Base-by-base conservation (phyloP, 2,888 invertebrate genomes). In the Trachelus iudaicus region DNA sequence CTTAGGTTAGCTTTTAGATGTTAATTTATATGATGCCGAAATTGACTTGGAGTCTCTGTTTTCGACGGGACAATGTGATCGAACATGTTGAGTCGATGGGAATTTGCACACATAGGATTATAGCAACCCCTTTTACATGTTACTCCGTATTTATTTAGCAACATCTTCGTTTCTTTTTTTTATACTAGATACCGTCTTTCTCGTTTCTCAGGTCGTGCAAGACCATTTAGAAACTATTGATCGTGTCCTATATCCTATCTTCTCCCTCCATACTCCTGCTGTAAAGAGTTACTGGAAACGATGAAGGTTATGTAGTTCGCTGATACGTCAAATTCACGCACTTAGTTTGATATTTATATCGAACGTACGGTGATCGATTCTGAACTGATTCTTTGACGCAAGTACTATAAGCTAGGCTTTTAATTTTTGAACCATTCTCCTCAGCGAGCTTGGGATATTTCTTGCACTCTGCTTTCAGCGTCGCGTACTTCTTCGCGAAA, bases 1-100 rank as follows among this genome's bases (percentile, higher is more conserved):
- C 81, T 82, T 86, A 83, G 79, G 77, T 69, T 81, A 82, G 73
- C 73, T 40, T 69, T 73, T 82, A 76, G 76, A 79, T 75, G 34
- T 75, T 81, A 76, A 81, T 81, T 79, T 80, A 82, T 79, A 74
- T 69, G 75, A 71, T 31, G 33, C 31, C 9, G 71, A 71, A 71
- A 56, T 56, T 56, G 56, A 23, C 56, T 56, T 56, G 56, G 56
- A 56, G 56, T 2, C 56, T 56, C 9, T 23, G 23, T 6, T 56
- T 56, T 56, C 23, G 56, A 56, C 23, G 23, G 56, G 23, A 56
- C 6, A 23, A 15, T 23, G 56, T 56, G 11, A 56, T 2, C 23
- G 9, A 56, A 23, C 9, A 56, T 56, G 23, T 23, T 23, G 23
- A 56, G 23, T 23, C 56, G 23, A 56, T 56, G 23, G 56, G 23